These are phyloP conservation scores for Bucorvus abyssinicus DNA, from an alignment of 2,797 vertebrate species.

Conservation along the genomic window DNA sequence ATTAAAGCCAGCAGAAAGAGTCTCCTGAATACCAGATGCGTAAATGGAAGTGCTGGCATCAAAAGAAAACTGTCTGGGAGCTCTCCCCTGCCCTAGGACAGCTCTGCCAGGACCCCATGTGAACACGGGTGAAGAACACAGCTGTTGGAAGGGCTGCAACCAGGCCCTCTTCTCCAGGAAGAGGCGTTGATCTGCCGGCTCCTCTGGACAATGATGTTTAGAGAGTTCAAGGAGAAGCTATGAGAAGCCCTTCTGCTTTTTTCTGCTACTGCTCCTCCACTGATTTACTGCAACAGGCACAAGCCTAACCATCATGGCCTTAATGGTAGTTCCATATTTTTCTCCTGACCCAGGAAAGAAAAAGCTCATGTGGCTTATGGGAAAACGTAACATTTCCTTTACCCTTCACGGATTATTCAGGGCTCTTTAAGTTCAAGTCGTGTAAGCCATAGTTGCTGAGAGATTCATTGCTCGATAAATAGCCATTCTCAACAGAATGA, in stretches of 20 bases:
- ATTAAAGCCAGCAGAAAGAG: neutral
- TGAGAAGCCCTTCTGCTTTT: neutral
- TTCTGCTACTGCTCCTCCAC: neutral
- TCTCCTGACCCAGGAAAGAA: neutral
- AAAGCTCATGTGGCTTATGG: neutral
- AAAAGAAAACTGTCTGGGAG: neutral
- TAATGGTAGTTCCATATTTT: neutral
- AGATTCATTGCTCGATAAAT: neutral
- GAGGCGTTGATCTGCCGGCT: neutral
- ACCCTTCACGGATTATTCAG: neutral
- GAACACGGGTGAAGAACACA: neutral
- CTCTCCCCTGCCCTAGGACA: neutral
- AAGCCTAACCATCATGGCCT: neutral
- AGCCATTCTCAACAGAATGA: neutral
- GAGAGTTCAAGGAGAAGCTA: neutral
- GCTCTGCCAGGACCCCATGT: fast-evolving
- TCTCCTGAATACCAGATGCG: neutral
- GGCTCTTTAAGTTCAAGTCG: constrained; percentile 12
- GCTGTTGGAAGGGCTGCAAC: neutral
- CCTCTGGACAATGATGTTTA: neutral
- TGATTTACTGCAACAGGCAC: neutral
- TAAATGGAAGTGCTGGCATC: neutral
- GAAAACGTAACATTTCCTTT: constrained; percentile 6
- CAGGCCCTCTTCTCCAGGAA: neutral
- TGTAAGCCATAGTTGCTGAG: neutral